These are phyloP conservation scores for Drosophila ochracea DNA, from an alignment of 2,888 invertebrate species.

Conservation along the genomic window DNA sequence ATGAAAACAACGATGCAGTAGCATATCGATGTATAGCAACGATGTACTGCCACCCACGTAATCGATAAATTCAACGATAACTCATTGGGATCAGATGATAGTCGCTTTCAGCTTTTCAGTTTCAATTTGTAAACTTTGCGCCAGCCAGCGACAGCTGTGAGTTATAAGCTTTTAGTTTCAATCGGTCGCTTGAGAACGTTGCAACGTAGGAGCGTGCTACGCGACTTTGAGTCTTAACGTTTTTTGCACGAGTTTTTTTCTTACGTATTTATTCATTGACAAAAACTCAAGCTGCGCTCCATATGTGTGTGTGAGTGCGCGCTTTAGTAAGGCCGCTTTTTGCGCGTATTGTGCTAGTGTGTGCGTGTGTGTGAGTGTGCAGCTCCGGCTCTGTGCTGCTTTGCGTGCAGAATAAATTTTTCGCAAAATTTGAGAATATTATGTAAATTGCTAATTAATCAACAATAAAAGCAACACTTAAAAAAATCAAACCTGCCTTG, in stretches of 20 bases:
- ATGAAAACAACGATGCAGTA: conserved; percentile 26
- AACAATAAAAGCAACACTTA: conserved; percentile 13
- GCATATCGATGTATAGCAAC: conserved; percentile 6
- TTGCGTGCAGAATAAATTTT: conserved; percentile 68
- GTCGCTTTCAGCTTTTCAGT: conserved; percentile 25
- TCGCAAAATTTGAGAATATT: conserved; percentile 52
- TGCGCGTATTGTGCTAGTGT: conserved; percentile 37
- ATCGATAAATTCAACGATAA: background rate
- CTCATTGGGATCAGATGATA: conserved; percentile 31
- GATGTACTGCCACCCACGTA: conserved; percentile 5
- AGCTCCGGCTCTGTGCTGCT: conserved; percentile 46
- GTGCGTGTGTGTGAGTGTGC: conserved; percentile 44
- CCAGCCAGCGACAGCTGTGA: conserved; percentile 41
- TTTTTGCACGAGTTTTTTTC: conserved; percentile 79
- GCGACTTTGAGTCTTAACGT: conserved; percentile 39
- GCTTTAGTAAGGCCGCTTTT: conserved; percentile 48
- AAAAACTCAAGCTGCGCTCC: conserved; percentile 74
- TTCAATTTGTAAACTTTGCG: conserved; percentile 28
- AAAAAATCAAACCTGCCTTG: conserved; percentile 39
- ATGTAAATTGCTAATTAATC: conserved; percentile 26
- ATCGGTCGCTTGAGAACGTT: conserved; percentile 52
- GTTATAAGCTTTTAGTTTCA: conserved; percentile 56
- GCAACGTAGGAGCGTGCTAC: conserved; percentile 36
- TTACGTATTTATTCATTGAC: conserved; percentile 81
- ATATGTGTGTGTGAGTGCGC: conserved; percentile 39